These are phyloP conservation scores for Macropodus opercularis DNA, from an alignment of 2,797 vertebrate genomes.

Conservation along the genomic window DNA sequence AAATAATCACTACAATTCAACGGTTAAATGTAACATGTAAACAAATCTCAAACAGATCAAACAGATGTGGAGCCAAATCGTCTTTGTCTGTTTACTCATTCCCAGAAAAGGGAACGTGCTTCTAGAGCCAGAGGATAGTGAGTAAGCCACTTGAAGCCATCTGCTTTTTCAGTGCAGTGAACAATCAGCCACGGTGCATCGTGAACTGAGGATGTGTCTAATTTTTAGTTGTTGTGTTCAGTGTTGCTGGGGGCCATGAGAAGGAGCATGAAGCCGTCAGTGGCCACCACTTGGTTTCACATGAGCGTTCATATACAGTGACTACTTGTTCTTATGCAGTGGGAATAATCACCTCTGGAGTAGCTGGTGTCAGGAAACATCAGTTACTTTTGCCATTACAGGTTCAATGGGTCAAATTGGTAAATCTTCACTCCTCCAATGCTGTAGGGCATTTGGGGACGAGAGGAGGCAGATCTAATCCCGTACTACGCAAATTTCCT, in stretches of 20 bases:
- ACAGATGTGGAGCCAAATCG: constrained; percentile 36
- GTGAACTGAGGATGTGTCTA: too few relatives aligned
- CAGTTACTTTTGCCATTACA: background rate
- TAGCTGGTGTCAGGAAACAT: constrained; percentile 2
- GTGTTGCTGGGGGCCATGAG: too few relatives aligned
- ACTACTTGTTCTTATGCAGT: background rate
- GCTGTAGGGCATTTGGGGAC: background rate
- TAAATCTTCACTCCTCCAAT: background rate
- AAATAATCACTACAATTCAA: too few relatives aligned
- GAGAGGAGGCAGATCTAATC: background rate
- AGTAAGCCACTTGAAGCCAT: constrained; percentile 7
- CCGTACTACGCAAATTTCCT: background rate
- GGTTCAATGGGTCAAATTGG: background rate
- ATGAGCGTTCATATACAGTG: too few relatives aligned
- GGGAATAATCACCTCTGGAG: constrained; percentile 8
- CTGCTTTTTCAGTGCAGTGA: background rate
- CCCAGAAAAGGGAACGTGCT: background rate
- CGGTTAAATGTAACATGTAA: background rate
- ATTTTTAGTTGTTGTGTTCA: too few relatives aligned
- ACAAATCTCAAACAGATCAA: constrained; percentile 14
- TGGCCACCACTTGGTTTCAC: too few relatives aligned
- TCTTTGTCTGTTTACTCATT: constrained; percentile 20
- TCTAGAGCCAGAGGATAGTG: background rate
- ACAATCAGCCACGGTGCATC: background rate
- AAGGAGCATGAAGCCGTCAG: too few relatives aligned